These are phyloP conservation scores for Pseudopleuronectes americanus DNA, from an alignment of 2,797 vertebrate genomes.

Conservation along the genomic window DNA sequence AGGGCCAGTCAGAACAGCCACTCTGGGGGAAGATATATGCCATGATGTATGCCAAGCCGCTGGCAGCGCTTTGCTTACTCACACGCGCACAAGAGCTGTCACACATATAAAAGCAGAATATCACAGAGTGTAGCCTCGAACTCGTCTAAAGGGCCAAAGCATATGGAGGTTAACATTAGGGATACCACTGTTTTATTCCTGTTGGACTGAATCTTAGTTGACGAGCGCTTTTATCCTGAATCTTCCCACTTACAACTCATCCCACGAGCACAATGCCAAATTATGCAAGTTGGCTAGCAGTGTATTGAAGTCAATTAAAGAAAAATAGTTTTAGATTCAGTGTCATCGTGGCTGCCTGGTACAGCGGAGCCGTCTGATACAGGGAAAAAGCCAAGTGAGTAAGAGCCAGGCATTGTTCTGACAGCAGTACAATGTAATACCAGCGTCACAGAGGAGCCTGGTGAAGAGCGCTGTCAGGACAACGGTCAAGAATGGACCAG, in stretches of 20 bases:
- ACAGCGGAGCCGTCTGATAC: conserved; percentile 18
- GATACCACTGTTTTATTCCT: conserved; percentile 9
- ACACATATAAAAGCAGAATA: conserved; percentile 28
- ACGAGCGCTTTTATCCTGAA: conserved; percentile 10
- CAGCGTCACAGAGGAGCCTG: conserved; percentile 45
- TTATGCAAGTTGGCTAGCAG: not conserved
- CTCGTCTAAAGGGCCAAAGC: conserved; percentile 21
- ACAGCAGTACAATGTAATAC: conserved; percentile 47
- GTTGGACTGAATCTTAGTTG: conserved; percentile 9
- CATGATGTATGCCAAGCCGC: conserved; percentile 53
- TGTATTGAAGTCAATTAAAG: conserved; percentile 4
- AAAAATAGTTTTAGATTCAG: conserved; percentile 5
- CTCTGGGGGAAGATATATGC: conserved; percentile 66
- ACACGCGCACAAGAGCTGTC: conserved; percentile 28
- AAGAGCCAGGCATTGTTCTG: conserved; percentile 41
- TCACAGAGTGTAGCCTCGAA: conserved; percentile 40
- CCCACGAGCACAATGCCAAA: conserved; percentile 8
- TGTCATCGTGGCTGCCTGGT: conserved; percentile 15
- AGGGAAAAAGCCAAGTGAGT: conserved; percentile 20
- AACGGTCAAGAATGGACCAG: conserved; percentile 24
- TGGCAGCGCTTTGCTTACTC: conserved; percentile 59
- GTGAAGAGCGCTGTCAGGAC: conserved; percentile 41
- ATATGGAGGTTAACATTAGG: conserved; percentile 47
- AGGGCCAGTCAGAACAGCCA: conserved; percentile 58
- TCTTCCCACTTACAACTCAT: conserved; percentile 6